Conservation (phyloP, 2,888 invertebrate genomes). For the Cryptus viduatorius region DNA sequence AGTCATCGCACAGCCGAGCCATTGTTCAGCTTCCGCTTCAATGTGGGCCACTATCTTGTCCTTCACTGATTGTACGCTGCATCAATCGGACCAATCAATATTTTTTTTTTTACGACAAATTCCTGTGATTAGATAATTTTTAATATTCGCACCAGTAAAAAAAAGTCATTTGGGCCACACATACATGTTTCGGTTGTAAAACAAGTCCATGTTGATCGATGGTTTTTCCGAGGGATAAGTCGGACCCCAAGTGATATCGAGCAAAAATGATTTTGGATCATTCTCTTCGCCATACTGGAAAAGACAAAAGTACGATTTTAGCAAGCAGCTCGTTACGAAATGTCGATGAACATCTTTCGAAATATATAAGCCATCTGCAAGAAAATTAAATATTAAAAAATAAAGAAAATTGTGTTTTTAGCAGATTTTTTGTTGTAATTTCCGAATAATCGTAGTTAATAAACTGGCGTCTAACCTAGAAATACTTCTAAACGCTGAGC, state of each 20-base stretch:
- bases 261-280: conserved; percentile 91
- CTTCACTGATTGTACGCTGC: conserved; percentile 90
- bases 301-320: neutral
- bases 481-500: too few relatives aligned
- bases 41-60: conserved; percentile 88
- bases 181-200: conserved; percentile 97
- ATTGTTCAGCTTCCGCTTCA: conserved; percentile 91
- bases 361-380: neutral
- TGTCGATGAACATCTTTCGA: too few relatives aligned
- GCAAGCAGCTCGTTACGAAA: too few relatives aligned
- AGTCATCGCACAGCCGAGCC: conserved; percentile 96
- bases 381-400: neutral
- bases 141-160: neutral
- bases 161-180: conserved; percentile 81
- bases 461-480: too few relatives aligned
- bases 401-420: too few relatives aligned
- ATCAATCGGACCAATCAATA: conserved; percentile 52
- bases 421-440: too few relatives aligned
- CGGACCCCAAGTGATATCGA: conserved; percentile 95
- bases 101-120: conserved; percentile 28
- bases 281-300: conserved; percentile 93
- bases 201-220: conserved; percentile 93
- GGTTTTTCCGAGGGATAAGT: conserved; percentile 95
- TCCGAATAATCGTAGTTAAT: too few relatives aligned
- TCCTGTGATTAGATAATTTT: conserved; percentile 21